A percentile compares a stretch with the other conserved stretches of the same genome.
Conservation (phyloP, 2,888 invertebrate species). For the Sarcophaga caerulescens region DNA sequence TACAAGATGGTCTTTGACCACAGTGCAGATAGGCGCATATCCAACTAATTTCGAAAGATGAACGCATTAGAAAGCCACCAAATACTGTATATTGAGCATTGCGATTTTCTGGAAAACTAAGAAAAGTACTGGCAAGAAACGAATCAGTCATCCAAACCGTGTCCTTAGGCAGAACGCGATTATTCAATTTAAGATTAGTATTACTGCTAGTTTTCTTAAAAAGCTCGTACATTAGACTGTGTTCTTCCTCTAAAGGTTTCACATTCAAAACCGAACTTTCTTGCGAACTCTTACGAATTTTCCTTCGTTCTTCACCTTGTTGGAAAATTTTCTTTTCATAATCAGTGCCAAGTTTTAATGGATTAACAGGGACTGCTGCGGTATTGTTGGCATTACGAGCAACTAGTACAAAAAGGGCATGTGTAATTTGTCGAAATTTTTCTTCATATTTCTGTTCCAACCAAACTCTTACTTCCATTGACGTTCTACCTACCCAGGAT, state of each 20-base stretch:
- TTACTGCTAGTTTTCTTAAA: slow-evolving; percentile 84
- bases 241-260: slow-evolving; percentile 86
- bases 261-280: slow-evolving; percentile 84
- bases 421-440: slow-evolving; percentile 83
- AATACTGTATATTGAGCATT: slow-evolving; percentile 89
- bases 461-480: slow-evolving; percentile 87
- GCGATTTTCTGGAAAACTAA: slow-evolving; percentile 85
- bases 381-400: slow-evolving; percentile 85
- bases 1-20: slow-evolving; percentile 83
- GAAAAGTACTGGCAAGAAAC: slow-evolving; percentile 83
- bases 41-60: slow-evolving; percentile 88
- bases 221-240: slow-evolving; percentile 85
- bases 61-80: slow-evolving; percentile 90
- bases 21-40: slow-evolving; percentile 84
- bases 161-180: slow-evolving; percentile 82
- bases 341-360: slow-evolving; percentile 83
- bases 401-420: slow-evolving; percentile 87
- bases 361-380: slow-evolving; percentile 83
- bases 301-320: slow-evolving; percentile 83
- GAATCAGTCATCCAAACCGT: slow-evolving; percentile 85
- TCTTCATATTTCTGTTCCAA: slow-evolving; percentile 84
- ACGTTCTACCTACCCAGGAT: slow-evolving; percentile 87
- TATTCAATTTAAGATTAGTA: slow-evolving; percentile 82
- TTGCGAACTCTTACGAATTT: slow-evolving; percentile 81
- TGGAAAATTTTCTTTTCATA: slow-evolving; percentile 84